phyloP scores from a whole-genome alignment of 1,140 invertebrate genomes.

The Lucilia cuprina region DNA sequence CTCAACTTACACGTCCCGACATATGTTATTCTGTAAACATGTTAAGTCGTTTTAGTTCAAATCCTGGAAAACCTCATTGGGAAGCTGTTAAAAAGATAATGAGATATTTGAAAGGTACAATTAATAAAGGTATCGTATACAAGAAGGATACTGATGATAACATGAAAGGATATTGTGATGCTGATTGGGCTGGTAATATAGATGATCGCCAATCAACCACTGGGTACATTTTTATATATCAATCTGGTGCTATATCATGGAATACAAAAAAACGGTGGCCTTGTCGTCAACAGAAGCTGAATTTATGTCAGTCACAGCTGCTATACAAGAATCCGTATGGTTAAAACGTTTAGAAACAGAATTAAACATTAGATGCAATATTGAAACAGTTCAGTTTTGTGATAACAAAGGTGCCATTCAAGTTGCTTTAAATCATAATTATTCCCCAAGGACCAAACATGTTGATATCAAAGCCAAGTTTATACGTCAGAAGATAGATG shows the following conservation, averaged over 20 bases:
- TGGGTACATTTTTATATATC: conserved; percentile 28
- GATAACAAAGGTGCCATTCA: not conserved
- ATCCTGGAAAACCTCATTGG: conserved; percentile 28
- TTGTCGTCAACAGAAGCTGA: not conserved
- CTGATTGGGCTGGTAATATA: conserved; percentile 19
- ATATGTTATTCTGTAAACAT: conserved; percentile 20
- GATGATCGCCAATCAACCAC: conserved; percentile 11
- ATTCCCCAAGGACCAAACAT: not conserved
- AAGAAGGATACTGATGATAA: not conserved
- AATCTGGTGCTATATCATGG: conserved; percentile 4
- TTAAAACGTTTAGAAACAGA: not conserved
- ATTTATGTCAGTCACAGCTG: not conserved
- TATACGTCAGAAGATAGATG: not conserved
- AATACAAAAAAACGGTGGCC: not conserved
- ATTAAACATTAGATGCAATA: not conserved
- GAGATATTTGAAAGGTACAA: conserved; percentile 34
- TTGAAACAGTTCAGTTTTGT: not conserved
- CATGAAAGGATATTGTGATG: conserved; percentile 16
- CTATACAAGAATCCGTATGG: not conserved
- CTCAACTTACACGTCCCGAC: not conserved
- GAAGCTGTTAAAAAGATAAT: conserved; percentile 1
- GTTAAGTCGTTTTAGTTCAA: conserved; percentile 19
- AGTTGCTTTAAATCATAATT: not conserved
- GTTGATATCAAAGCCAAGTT: conserved; percentile 2
- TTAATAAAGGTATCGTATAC: conserved; percentile 14